Evolutionary conservation across 2,113 vertebrate genomes (phyloP).

Genomic region (Choloepus hoffmanni): DNA sequence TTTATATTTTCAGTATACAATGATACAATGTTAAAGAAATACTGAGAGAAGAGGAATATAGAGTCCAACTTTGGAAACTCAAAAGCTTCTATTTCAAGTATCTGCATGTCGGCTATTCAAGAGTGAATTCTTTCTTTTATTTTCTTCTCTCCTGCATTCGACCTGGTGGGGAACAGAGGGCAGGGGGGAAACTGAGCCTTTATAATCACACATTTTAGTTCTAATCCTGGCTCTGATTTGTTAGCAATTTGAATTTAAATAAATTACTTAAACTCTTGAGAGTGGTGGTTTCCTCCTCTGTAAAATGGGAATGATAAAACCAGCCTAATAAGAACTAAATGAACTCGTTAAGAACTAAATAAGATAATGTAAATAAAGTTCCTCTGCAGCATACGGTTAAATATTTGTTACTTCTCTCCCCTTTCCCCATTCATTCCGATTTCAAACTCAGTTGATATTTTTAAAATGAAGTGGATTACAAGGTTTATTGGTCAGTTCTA

Average conservation of each 20-base stretch:
- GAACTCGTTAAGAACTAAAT: neutral
- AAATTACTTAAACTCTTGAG: neutral
- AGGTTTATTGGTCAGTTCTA: neutral
- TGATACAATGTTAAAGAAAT: slow-evolving; percentile 28
- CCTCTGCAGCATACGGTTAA: neutral
- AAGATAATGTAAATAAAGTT: neutral
- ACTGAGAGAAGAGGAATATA: slow-evolving; percentile 29
- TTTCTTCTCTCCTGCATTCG: slow-evolving; percentile 26
- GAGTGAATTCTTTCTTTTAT: too few relatives aligned
- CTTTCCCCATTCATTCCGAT: neutral
- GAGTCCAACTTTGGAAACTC: slow-evolving; percentile 18
- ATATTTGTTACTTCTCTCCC: neutral
- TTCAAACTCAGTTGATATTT: neutral
- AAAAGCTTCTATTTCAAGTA: slow-evolving; percentile 5
- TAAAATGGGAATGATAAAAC: neutral
- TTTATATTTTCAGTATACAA: slow-evolving; percentile 36
- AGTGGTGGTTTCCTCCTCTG: neutral
- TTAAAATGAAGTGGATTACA: neutral
- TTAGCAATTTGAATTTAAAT: neutral
- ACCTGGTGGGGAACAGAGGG: neutral
- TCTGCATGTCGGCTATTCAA: neutral
- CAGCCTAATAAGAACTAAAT: neutral
- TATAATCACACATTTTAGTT: neutral
- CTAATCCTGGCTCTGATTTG: slow-evolving; percentile 11
- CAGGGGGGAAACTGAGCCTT: neutral